phyloP scores from a whole-genome alignment of 2,888 invertebrate species.

The Drosophila cognata region DNA sequence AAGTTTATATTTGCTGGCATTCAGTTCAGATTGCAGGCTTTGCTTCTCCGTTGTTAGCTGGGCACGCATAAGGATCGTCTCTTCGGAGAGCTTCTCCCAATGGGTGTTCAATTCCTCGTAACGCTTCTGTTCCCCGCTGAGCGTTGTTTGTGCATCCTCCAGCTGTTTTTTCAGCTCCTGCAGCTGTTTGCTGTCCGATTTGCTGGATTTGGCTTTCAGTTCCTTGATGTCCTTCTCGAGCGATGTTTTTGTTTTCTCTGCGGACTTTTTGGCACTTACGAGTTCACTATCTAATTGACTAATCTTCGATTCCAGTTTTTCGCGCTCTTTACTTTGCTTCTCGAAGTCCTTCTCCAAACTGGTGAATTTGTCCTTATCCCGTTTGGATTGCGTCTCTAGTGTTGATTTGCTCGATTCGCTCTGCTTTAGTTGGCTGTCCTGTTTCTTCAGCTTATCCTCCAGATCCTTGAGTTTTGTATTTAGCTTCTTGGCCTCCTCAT shows the following conservation, averaged over 20 bases:
- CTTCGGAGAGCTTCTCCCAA: conserved; percentile 93
- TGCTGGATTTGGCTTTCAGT: conserved; percentile 88
- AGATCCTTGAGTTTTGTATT: conserved; percentile 86
- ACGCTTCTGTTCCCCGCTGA: conserved; percentile 89
- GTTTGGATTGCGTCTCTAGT: conserved; percentile 85
- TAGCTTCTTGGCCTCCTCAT: conserved; percentile 89
- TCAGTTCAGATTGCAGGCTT: conserved; percentile 87
- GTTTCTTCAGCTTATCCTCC: conserved; percentile 86
- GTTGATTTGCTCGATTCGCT: conserved; percentile 85
- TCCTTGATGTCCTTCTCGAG: conserved; percentile 92
- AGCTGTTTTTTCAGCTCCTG: conserved; percentile 86
- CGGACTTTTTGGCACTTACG: conserved; percentile 87
- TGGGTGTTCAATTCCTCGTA: conserved; percentile 92
- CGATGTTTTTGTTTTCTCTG: conserved; percentile 88
- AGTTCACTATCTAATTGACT: conserved; percentile 88
- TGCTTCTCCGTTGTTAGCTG: conserved; percentile 93
- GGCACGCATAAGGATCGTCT: conserved; percentile 93
- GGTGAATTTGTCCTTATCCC: conserved; percentile 85
- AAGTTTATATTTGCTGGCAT: conserved; percentile 75
- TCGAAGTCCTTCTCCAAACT: conserved; percentile 88
- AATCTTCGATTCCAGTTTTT: conserved; percentile 88
- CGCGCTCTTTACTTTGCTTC: conserved; percentile 87
- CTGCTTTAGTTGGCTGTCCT: conserved; percentile 86
- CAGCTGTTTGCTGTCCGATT: conserved; percentile 89
- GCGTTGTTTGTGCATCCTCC: conserved; percentile 89